Base-by-base conservation (phyloP, 2,113 vertebrate genomes). In the Myotis davidii region DNA sequence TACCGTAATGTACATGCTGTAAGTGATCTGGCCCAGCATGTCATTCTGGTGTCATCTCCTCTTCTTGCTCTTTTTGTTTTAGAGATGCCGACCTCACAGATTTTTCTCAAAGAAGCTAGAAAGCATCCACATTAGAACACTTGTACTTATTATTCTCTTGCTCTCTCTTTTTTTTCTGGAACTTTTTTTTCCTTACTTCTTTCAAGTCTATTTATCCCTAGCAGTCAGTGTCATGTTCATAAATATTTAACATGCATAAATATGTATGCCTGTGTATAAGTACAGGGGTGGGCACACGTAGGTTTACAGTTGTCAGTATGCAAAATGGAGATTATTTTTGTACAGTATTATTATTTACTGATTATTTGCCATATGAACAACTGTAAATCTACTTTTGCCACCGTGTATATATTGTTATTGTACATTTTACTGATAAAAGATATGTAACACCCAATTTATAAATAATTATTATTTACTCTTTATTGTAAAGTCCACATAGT, bases 361-460 rank as follows among this genome's bases (percentile, higher is more conserved):
- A 48, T 32, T 48, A 76, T 3, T 32, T 76, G 7, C 73, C 16
- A 18, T 48, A 76, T 59, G 56, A 59, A 76, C 27, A 50, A 50
- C 27, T 48, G 9, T 77, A 77, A 50, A 50, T 9, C 29, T 50
- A 50, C 42, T 50, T 77, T 50, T 77, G 45, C 17, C 45, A 50
- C 74, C 16, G 45, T 48, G 27, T 76, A 27, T 13, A 21, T 32
- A 74, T 45, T 14, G 34, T 86, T 82, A 67, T 42, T 69, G 7
- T 56, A 48, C 34, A 81, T 94, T 65, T 79, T 37, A 59, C 18
- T 67, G 3, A 14, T 27, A 39, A 64, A 76, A 85, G 94, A 50
- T 39, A 27, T 27, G 13, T 52, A 73, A 1, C 12, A 73, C 6
- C 48, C 14, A 88, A 34, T 50, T 72, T 67, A 42, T 8, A 65